A percentile compares a stretch with the other conserved stretches of the same genome.
phyloP scores from a whole-genome alignment of 1,140 invertebrate species.

The Papilio dardanus region DNA sequence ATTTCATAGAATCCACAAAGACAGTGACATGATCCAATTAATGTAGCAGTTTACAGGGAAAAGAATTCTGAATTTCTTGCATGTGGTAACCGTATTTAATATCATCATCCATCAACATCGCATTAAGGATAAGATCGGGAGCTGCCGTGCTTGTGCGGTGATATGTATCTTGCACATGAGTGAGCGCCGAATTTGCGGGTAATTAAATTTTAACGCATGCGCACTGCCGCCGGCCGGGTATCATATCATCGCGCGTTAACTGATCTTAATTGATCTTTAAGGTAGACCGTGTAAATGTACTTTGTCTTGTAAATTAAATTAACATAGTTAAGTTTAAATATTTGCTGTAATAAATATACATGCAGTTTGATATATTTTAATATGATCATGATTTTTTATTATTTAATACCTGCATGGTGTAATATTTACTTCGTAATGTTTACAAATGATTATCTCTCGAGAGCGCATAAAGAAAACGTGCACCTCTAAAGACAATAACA shows the following conservation, averaged over 20 bases:
- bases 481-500: constrained; percentile 43
- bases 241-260: constrained; percentile 59
- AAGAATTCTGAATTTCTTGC: neutral
- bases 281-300: neutral
- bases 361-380: neutral
- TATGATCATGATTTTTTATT: neutral
- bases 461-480: constrained; percentile 36
- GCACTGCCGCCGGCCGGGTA: constrained; percentile 41
- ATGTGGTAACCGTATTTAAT: neutral
- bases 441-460: constrained; percentile 9
- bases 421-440: neutral
- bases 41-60: neutral
- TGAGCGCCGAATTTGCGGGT: constrained; percentile 58
- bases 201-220: constrained; percentile 68
- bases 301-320: neutral
- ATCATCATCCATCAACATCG: constrained; percentile 11
- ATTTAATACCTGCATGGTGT: neutral
- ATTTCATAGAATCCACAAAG: neutral
- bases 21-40: neutral
- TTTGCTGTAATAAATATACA: neutral
- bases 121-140: constrained; percentile 9
- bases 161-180: constrained; percentile 49
- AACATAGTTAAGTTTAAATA: neutral
- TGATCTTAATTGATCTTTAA: constrained; percentile 16
- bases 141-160: constrained; percentile 2